These are phyloP conservation scores for Pipa parva DNA, from an alignment of 2,113 vertebrate species.

Conservation along the genomic window DNA sequence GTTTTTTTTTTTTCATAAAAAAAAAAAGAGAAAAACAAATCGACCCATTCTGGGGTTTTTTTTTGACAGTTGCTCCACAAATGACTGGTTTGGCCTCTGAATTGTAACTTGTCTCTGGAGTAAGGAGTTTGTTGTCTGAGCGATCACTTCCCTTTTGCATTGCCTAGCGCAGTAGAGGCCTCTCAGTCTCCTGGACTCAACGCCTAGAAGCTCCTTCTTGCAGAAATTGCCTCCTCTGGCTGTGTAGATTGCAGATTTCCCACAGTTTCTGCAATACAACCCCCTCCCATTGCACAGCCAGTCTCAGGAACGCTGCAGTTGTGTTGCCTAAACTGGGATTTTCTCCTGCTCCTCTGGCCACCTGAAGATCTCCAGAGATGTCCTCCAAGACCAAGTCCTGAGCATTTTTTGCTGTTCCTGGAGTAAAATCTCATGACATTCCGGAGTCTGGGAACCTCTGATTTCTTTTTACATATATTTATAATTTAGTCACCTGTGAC, in stretches of 20 bases:
- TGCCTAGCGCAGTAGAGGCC: not conserved
- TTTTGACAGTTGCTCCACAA: not conserved
- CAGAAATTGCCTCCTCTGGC: not conserved
- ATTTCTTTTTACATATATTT: conserved; percentile 2
- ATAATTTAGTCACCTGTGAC: conserved; percentile 8
- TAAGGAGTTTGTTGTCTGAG: not conserved
- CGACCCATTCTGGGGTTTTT: not conserved
- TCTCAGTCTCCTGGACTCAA: not conserved
- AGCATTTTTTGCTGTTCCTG: conserved; percentile 1
- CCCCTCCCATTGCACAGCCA: not conserved
- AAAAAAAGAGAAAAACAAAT: no score
- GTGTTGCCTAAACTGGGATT: not conserved
- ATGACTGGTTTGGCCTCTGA: not conserved
- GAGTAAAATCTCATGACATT: conserved; percentile 23
- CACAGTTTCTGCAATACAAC: no score
- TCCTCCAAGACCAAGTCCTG: conserved; percentile 10
- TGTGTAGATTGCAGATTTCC: no score
- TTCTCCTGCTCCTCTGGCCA: conserved; percentile 15
- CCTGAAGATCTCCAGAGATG: conserved; percentile 27
- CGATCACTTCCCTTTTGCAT: conserved; percentile 9
- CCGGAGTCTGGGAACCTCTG: conserved; percentile 32
- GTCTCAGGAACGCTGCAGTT: not conserved
- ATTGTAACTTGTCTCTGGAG: conserved; percentile 18
- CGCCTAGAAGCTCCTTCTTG: not conserved
- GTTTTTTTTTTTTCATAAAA: no score